Conservation (phyloP, 2,113 vertebrate genomes). For the Leiothrix lutea region DNA sequence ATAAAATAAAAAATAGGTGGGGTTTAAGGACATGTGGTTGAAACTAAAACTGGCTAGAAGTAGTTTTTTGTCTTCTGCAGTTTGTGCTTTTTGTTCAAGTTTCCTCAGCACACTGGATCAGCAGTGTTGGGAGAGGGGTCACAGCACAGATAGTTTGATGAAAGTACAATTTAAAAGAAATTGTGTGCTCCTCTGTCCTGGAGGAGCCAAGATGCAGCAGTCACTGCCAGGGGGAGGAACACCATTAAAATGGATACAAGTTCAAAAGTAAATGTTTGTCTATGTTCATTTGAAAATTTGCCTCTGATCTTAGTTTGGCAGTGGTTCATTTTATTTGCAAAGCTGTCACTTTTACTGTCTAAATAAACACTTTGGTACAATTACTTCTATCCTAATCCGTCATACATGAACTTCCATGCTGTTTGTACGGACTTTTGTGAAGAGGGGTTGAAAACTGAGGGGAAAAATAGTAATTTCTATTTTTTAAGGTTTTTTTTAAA, state of each 20-base stretch:
- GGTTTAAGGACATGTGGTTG: not conserved
- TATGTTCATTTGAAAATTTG: not conserved
- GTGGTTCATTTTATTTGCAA: not conserved
- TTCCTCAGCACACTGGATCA: not conserved
- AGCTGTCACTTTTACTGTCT: not conserved
- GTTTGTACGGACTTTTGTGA: not conserved
- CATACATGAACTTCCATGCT: not conserved
- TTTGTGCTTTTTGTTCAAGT: not conserved
- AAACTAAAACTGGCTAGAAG: not conserved
- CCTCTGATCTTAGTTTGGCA: not conserved
- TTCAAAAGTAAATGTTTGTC: not conserved
- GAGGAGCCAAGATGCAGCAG: not conserved
- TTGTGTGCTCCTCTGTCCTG: not conserved
- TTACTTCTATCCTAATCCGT: not conserved
- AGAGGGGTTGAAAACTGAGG: not conserved
- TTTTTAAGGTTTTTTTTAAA: not conserved
- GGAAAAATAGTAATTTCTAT: not conserved
- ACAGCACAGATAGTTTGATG: fast-evolving
- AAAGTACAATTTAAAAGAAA: not conserved
- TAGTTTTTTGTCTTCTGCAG: not conserved
- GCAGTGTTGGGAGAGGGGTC: fast-evolving
- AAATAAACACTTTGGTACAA: not conserved
- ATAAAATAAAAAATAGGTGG: not conserved
- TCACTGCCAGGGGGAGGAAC: not conserved
- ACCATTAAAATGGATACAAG: not conserved